Base-by-base conservation (phyloP, 2,797 vertebrate genomes). In the Sciurus carolinensis region DNA sequence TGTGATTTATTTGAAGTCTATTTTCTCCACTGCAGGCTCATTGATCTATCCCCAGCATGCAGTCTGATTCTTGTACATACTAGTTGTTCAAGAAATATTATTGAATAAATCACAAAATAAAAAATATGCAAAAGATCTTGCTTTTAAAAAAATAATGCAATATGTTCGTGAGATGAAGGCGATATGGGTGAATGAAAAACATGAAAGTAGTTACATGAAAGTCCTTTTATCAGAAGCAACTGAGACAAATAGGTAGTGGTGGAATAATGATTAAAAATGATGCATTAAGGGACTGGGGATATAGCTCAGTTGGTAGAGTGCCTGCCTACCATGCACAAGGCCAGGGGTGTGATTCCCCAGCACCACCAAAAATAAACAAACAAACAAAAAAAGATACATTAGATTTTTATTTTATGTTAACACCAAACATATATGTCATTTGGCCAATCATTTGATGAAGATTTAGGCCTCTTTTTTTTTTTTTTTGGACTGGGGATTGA, bases 221-320 rank as follows among this genome's bases (percentile, higher is more conserved):
- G 44, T 73, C 50, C 66, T 93, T 66, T 73, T 17, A 57, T 69
- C 76, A 80, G 83, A 57, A 87, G 39, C 52, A 79, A 17, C 3
- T 42, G 47, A 54, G 72, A 81, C 42, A 79, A 62, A 39, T 13
- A n/a, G 33, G 17, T 13, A 84, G 30, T 11, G 33, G 17, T 82
- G 54, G 73, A 95, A 64, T 54, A 90, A 73, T 62, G 26, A 84
- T 62, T 69, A 72, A 36, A 88, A 94, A 73, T 24, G 30, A 59
- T 39, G 28, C 8, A 18, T 85, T 62, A 62, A 18, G 39, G 39
- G 39, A 39, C 39, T 39, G 39, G 39, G 39, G 39, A 5, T 39
- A 39, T 39, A 39, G 39, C 39, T 39, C 39, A 39, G 39, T 39
- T 39, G 39, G 39, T 39, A 39, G 39, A 39, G 39, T 39, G 39